phyloP scores from a whole-genome alignment of 2,113 vertebrate genomes.

The Elephas maximus region DNA sequence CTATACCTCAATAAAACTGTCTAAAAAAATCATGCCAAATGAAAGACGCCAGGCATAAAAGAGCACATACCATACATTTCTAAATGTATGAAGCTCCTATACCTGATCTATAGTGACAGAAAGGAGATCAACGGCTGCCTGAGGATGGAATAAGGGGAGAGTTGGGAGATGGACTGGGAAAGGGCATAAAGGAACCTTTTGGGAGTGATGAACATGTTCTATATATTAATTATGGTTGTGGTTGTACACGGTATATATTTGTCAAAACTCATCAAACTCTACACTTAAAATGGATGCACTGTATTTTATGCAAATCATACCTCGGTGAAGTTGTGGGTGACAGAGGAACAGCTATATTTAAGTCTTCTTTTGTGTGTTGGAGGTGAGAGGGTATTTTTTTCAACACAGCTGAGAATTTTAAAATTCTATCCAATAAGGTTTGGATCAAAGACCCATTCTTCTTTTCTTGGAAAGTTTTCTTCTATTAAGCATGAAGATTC shows the following conservation, averaged over 20 bases:
- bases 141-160: too few relatives aligned
- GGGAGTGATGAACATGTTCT: background rate
- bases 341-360: background rate
- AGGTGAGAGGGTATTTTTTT: background rate
- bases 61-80: background rate
- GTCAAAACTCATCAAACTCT: too few relatives aligned
- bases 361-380: slow-evolving; percentile 13
- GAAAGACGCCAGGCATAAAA: background rate
- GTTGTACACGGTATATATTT: background rate
- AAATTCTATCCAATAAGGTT: background rate
- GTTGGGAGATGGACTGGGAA: background rate
- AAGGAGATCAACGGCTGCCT: background rate
- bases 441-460: background rate
- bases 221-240: background rate
- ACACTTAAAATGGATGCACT: background rate
- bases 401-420: background rate
- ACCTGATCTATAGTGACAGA: background rate
- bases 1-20: background rate
- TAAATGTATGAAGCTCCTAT: background rate
- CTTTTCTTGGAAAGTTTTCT: background rate
- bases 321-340: background rate
- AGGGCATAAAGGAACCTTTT: too few relatives aligned
- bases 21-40: background rate
- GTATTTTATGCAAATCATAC: slow-evolving; percentile 10
- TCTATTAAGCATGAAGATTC: background rate